A percentile compares a stretch with the other conserved stretches of the same genome.
These are phyloP conservation scores for Trinorchestia longiramus DNA, from an alignment of 1,140 invertebrate species.

Conservation along the genomic window DNA sequence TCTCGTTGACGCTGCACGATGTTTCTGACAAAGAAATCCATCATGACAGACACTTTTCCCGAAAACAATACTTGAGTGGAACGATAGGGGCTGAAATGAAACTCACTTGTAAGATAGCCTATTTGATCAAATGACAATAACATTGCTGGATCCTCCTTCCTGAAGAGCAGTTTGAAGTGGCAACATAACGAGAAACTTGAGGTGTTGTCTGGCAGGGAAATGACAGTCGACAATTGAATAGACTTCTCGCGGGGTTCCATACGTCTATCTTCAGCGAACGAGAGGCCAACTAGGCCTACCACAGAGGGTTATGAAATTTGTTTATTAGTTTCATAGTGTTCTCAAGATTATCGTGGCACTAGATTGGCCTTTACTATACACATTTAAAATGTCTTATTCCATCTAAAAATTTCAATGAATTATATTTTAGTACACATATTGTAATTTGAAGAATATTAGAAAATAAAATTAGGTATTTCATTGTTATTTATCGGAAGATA, in stretches of 20 bases:
- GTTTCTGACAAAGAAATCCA: neutral
- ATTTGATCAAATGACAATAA: neutral
- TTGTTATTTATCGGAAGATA: neutral
- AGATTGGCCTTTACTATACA: neutral
- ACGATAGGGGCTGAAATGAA: neutral
- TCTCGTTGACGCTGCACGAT: neutral
- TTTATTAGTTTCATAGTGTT: neutral
- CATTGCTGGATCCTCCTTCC: neutral
- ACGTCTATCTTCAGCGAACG: neutral
- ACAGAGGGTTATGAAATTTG: neutral
- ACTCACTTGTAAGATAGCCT: neutral
- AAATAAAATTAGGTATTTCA: neutral
- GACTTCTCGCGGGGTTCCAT: neutral
- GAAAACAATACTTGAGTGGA: neutral
- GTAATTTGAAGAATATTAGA: neutral
- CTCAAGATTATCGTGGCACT: neutral
- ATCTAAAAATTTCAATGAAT: neutral
- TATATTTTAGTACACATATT: neutral
- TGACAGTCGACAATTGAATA: neutral
- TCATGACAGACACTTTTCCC: neutral
- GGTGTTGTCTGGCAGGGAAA: neutral
- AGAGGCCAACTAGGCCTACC: neutral
- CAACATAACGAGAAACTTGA: neutral
- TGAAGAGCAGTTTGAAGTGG: constrained; percentile 1
- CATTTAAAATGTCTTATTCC: no score